phyloP scores from a whole-genome alignment of 2,113 vertebrate species.

The Ranitomeya imitator region DNA sequence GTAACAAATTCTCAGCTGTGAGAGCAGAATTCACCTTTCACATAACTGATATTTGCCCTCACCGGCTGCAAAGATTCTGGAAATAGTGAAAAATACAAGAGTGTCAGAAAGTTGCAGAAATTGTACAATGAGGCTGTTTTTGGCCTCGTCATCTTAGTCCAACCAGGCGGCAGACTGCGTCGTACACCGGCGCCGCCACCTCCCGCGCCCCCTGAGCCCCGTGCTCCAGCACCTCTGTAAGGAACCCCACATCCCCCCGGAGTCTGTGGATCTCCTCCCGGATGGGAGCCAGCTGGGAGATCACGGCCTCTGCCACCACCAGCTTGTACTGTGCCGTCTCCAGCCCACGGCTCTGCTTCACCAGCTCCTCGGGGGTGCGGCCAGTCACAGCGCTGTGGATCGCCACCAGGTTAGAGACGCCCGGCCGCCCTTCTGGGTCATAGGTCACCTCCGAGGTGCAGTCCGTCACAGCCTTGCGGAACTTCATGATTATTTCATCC shows the following conservation, averaged over 20 bases:
- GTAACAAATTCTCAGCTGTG: too few relatives aligned
- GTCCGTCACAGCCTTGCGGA: conserved; percentile 92
- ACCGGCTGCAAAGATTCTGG: too few relatives aligned
- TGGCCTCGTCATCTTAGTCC: conserved; percentile 77
- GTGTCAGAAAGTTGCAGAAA: too few relatives aligned
- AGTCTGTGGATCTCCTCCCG: conserved; percentile 81
- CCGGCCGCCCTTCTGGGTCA: conserved; percentile 77
- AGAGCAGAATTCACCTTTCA: too few relatives aligned
- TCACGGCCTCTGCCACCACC: conserved; percentile 85
- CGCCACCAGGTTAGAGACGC: conserved; percentile 89
- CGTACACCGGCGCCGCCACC: conserved; percentile 80
- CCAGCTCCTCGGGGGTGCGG: conserved; percentile 76
- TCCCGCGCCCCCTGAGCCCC: conserved; percentile 80
- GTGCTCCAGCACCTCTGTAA: conserved; percentile 76
- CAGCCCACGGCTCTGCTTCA: conserved; percentile 72
- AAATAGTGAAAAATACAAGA: too few relatives aligned
- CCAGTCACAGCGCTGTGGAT: conserved; percentile 81
- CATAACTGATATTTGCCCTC: too few relatives aligned
- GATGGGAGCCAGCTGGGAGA: conserved; percentile 85
- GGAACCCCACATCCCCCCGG: conserved; percentile 72
- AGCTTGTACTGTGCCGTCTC: conserved; percentile 88
- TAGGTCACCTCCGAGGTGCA: conserved; percentile 92
- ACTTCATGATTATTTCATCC: conserved; percentile 84
- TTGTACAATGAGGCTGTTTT: too few relatives aligned
- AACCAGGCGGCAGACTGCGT: conserved; percentile 79